These are phyloP conservation scores for Saccopteryx leptura DNA, from an alignment of 2,113 vertebrate species.

Conservation along the genomic window DNA sequence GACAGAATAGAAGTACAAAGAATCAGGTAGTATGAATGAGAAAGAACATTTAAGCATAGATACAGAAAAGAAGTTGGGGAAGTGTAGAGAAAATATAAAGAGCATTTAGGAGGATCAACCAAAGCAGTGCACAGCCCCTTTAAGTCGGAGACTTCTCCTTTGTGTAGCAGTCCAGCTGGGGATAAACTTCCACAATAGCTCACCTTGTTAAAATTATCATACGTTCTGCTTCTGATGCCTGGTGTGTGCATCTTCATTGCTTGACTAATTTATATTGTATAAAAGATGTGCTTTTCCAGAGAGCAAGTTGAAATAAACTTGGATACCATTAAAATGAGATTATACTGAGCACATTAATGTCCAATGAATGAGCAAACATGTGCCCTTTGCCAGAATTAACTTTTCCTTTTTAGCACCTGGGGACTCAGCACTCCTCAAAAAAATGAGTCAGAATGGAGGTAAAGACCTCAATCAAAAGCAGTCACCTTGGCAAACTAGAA, in stretches of 20 bases:
- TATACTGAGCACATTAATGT: neutral
- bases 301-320: conserved; percentile 55
- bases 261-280: conserved; percentile 46
- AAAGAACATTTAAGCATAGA: neutral
- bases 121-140: neutral
- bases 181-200: neutral
- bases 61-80: neutral
- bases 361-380: neutral
- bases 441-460: conserved; percentile 38
- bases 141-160: neutral
- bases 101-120: neutral
- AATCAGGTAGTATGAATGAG: neutral
- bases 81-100: neutral
- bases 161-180: neutral
- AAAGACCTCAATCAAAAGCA: conserved; percentile 65
- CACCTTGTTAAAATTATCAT: conserved; percentile 18
- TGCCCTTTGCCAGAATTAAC: conserved; percentile 53
- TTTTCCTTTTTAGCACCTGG: conserved; percentile 46
- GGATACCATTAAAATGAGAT: conserved; percentile 65
- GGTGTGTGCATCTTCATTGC: neutral
- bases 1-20: conserved; percentile 14
- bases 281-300: conserved; percentile 65
- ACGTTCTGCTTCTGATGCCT: neutral
- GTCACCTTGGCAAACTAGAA: conserved; percentile 29
- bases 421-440: neutral